Percentiles rank a stretch among this genome's conserved stretches.
Evolutionary conservation across 2,888 invertebrate species (phyloP).

Genomic region (Ligdia adustata): DNA sequence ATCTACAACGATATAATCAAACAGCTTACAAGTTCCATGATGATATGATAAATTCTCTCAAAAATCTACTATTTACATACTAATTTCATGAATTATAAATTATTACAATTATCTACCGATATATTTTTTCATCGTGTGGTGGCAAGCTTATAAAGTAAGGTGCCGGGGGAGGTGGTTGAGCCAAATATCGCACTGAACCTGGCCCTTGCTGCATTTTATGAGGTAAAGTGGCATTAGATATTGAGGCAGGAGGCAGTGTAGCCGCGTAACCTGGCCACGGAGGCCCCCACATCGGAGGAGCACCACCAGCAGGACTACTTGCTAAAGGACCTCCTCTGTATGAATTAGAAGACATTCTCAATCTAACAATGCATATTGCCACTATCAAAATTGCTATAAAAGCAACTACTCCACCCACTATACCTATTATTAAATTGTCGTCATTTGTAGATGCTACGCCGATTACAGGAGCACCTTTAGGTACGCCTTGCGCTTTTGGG

Average conservation of each 20-base stretch:
- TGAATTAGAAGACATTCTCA: conserved; percentile 87
- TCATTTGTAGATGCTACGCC: conserved; percentile 87
- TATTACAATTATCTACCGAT: conserved; percentile 70
- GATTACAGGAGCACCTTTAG: conserved; percentile 83
- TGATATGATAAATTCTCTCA: conserved; percentile 46
- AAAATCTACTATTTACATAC: conserved; percentile 53
- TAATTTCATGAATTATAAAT: neutral
- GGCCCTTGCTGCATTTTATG: conserved; percentile 85
- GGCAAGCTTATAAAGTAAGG: conserved; percentile 86
- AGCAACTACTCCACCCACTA: conserved; percentile 95
- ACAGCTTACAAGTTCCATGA: conserved; percentile 19
- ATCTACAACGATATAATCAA: conserved; percentile 60
- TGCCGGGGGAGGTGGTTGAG: conserved; percentile 85
- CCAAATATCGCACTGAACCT: conserved; percentile 80
- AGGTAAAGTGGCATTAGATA: conserved; percentile 87
- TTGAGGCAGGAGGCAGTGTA: conserved; percentile 83
- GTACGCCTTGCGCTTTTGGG: conserved; percentile 81
- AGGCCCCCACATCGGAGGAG: conserved; percentile 84
- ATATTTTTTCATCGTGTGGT: conserved; percentile 86
- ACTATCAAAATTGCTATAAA: conserved; percentile 95
- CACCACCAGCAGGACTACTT: conserved; percentile 84
- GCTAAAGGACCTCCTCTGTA: conserved; percentile 88
- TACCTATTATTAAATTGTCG: conserved; percentile 97
- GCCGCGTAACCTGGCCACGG: conserved; percentile 84
- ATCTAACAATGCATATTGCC: conserved; percentile 93